Base-by-base conservation (phyloP, 2,797 vertebrate species). In the Phrynocephalus vlangalii region DNA sequence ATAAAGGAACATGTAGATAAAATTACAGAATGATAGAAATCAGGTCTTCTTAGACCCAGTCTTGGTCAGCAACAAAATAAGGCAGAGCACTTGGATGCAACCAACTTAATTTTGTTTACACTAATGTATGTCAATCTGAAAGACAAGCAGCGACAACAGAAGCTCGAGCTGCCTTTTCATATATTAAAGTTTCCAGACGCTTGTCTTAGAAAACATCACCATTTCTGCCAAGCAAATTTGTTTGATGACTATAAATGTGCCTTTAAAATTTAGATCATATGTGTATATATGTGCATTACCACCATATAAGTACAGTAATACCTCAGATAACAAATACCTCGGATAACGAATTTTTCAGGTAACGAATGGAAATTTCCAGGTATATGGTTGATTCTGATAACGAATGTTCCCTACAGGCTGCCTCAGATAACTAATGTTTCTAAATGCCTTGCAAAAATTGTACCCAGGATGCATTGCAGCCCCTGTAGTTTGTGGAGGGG, bases 301-400 rank as follows among this genome's bases (percentile, higher is more conserved):
- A 82, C 38, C 68, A 26, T 70, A 70, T 82, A 76, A 82, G 75
- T 82, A 50, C 24, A 44, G 63, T 8, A 68, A 68, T 33, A 87
- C 24, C 28, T 63, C 48, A 87, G 38, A 44, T 44, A 44, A 44
- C 38, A 44, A 44, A 44, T 44, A 3, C 38, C 38, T 44, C 38
- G 38, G 38, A 44, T 44, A 44, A 44, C 38, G 38, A 44, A 44
- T 44, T 44, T 44, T 44, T 44, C 38, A 44, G 38, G 38, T 44
- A 3, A 44, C 38, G 38, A 44, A 44, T 44, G 38, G 38, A 44
- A 44, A 44, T 44, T 44, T 44, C 38, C 38, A 3, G 38, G 38
- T 44, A 44, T 44, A 44, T 5, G 38, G 38, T 44, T 44, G 38
- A 3, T 3, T 44, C 38, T 44, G 38, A 44, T 44, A 44, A 44